Base-by-base conservation (phyloP, 1,140 invertebrate genomes). In the Sitobion miscanthi region DNA sequence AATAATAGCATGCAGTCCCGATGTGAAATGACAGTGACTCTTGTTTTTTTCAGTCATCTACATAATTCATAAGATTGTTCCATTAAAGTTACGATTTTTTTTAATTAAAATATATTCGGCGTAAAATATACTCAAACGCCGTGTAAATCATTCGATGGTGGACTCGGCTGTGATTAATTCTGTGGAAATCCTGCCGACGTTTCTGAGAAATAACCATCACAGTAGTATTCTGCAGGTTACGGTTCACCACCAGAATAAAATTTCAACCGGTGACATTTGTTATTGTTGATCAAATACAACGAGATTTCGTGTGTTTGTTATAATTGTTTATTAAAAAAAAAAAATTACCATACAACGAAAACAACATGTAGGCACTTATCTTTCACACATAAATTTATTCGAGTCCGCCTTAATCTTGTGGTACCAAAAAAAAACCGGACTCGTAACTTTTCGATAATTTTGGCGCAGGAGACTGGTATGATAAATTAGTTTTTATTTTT, bases 41-140 rank as follows among this genome's bases (percentile, higher is more conserved):
- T 69, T n/a, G n/a, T n/a, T 69, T 62, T 62, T 62, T 62, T 69
- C 62, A 17, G 62, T 69, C 62, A 69, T 69, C 62, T 69, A n/a
- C 30, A 69, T 69, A 69, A 69, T 69, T 69, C 62, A 69, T 69
- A 69, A 69, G 62, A 69, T 69, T n/a, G 30, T 69, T 69, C 30
- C 11, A 69, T 69, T 69, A 17, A n/a, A n/a, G 62, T 69, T 17
- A n/a, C 62, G 62, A 69, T 14, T 69, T 69, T 69, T 69, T 69
- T 54, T 69, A 69, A 69, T 69, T n/a, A 69, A 69, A 69, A 69
- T 69, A 69, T 69, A 69, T 69, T 69, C 62, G 62, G 62, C 62
- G 30, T 69, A 69, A 69, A n/a, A 69, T 69, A 69, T 69, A 69
- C 62, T 69, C 30, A n/a, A 69, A 69, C 62, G 30, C 62, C 62